Conservation (phyloP, 1,140 invertebrate species). For the Paramacrobiotus metropolitanus region DNA sequence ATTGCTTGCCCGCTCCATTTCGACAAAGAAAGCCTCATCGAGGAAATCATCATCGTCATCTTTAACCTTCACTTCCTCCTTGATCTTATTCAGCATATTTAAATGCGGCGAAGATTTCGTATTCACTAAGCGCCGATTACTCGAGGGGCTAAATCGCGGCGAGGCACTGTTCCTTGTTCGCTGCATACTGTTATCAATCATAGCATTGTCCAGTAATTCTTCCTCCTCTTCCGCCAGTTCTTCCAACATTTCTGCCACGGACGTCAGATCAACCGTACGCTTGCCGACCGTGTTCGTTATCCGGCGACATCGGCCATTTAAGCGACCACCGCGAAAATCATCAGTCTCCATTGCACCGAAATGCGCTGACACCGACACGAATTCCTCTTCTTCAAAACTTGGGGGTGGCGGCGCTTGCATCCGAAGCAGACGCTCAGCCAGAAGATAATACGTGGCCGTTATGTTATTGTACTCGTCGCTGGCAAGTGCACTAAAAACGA, state of each 20-base stretch:
- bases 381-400: background rate
- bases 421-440: constrained; percentile 71
- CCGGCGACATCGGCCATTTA: background rate
- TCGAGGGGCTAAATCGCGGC: constrained; percentile 11
- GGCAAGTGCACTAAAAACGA: constrained; percentile 49
- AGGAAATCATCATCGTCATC: background rate
- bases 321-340: background rate
- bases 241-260: constrained; percentile 4
- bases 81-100: constrained; percentile 42
- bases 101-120: constrained; percentile 34
- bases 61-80: constrained; percentile 35
- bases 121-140: constrained; percentile 24
- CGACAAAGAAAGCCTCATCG: background rate
- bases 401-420: constrained; percentile 15
- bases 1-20: too few species aligned
- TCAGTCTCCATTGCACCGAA: background rate
- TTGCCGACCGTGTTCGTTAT: background rate
- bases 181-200: too few species aligned
- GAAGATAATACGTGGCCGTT: constrained; percentile 87
- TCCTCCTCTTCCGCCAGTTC: background rate
- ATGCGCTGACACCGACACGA: background rate
- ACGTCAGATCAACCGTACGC: constrained; percentile 5
- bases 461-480: constrained; percentile 94
- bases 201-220: background rate
- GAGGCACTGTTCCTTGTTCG: background rate